These are phyloP conservation scores for Hermetia illucens DNA, from an alignment of 1,140 invertebrate genomes.

Conservation along the genomic window DNA sequence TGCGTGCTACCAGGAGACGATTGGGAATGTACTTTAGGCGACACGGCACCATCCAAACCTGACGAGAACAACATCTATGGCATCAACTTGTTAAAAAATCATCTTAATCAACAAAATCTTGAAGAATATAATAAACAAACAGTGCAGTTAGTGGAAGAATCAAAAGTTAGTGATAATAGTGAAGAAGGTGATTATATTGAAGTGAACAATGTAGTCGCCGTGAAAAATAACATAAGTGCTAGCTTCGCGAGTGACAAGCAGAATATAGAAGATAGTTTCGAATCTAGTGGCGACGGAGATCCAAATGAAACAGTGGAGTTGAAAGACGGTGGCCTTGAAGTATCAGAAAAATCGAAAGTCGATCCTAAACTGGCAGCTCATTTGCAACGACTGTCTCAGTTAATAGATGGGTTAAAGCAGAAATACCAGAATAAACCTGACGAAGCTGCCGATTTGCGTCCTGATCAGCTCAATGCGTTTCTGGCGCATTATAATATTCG, in stretches of 20 bases:
- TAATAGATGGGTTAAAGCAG: slow-evolving; percentile 27
- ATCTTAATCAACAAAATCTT: slow-evolving; percentile 1
- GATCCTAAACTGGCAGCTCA: slow-evolving; percentile 24
- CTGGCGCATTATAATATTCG: slow-evolving; percentile 27
- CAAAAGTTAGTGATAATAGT: background rate
- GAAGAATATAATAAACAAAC: background rate
- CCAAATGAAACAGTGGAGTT: background rate
- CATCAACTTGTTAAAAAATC: slow-evolving; percentile 1
- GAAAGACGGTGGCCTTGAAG: slow-evolving; percentile 1
- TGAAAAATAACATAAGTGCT: too few species aligned
- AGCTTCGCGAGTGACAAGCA: too few species aligned
- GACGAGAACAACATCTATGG: slow-evolving; percentile 6
- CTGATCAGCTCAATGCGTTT: slow-evolving; percentile 28
- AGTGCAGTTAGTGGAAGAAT: background rate
- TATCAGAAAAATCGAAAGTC: slow-evolving; percentile 10
- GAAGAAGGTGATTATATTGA: slow-evolving; percentile 1
- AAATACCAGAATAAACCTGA: slow-evolving; percentile 16
- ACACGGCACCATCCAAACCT: background rate
- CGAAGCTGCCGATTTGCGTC: slow-evolving; percentile 16
- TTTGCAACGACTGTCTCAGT: slow-evolving; percentile 23
- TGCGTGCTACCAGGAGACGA: slow-evolving; percentile 34
- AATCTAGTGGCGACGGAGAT: slow-evolving; percentile 7
- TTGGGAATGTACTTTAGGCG: slow-evolving; percentile 23
- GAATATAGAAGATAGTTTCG: background rate
- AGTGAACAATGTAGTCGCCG: background rate